Conservation (phyloP, 92 coral and sea anemone species). For the Nematostella vectensis region DNA sequence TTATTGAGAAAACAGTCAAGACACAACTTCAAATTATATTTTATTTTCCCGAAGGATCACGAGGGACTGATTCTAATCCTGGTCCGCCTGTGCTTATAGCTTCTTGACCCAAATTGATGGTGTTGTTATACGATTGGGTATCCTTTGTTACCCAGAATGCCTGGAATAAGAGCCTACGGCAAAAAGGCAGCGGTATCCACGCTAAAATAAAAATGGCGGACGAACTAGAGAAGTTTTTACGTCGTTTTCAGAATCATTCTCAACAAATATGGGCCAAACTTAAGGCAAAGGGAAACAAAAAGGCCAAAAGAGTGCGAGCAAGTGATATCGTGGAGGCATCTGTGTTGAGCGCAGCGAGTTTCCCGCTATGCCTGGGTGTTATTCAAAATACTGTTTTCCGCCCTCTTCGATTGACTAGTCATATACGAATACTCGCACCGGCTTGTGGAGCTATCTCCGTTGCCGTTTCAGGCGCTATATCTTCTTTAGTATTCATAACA, state of each 20-base stretch:
- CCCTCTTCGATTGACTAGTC: conserved; percentile 68
- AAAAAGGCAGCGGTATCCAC: too few relatives aligned
- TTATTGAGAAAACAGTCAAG: too few relatives aligned
- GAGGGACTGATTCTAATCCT: too few relatives aligned
- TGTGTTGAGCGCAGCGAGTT: conserved; percentile 36
- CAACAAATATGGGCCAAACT: conserved; percentile 21
- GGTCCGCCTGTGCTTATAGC: too few relatives aligned
- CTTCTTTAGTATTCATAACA: conserved; percentile 53
- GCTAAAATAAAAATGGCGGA: conserved; percentile 88
- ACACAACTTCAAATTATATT: too few relatives aligned
- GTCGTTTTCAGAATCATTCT: conserved; percentile 10
- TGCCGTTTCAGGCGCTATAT: conserved; percentile 43
- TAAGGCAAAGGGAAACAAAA: background rate
- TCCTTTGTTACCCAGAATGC: too few relatives aligned
- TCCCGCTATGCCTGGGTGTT: conserved; percentile 65
- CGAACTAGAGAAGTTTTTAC: conserved; percentile 27
- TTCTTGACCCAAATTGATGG: too few relatives aligned
- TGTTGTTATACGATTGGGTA: too few relatives aligned
- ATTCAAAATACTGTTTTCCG: conserved; percentile 71
- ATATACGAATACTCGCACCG: conserved; percentile 25
- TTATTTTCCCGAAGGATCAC: too few relatives aligned
- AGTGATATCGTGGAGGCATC: conserved; percentile 42
- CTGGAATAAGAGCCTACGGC: too few relatives aligned
- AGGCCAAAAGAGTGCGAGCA: conserved; percentile 8
- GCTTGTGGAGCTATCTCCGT: conserved; percentile 64